Evolutionary conservation across 2,113 vertebrate genomes (phyloP).

Genomic region (Myodes glareolus): DNA sequence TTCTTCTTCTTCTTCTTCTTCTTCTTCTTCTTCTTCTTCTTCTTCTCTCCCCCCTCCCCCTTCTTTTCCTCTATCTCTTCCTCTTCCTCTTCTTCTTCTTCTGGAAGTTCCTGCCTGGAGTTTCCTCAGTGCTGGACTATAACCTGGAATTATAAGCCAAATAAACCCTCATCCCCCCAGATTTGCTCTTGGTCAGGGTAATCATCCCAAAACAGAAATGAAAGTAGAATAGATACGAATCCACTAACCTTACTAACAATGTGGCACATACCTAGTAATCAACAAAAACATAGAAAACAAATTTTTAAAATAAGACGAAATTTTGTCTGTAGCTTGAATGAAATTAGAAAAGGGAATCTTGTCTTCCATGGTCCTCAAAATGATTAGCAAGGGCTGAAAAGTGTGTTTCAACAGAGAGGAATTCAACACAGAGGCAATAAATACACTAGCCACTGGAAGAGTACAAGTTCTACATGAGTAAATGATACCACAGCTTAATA

Average conservation of each 20-base stretch:
- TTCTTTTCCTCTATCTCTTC: too few relatives aligned
- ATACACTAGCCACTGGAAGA: not conserved
- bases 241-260: not conserved
- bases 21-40: too few relatives aligned
- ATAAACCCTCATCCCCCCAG: too few relatives aligned
- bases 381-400: not conserved
- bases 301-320: not conserved
- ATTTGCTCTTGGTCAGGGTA: not conserved
- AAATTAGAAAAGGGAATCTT: not conserved
- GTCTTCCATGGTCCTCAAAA: conserved; percentile 4
- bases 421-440: not conserved
- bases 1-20: too few relatives aligned
- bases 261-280: not conserved
- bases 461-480: not conserved
- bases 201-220: not conserved
- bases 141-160: not conserved
- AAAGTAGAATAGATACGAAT: not conserved
- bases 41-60: fast-evolving
- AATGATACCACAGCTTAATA: not conserved
- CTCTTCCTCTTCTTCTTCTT: not conserved
- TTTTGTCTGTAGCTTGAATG: not conserved
- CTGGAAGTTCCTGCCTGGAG: not conserved
- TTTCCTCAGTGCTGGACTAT: not conserved
- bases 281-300: conserved; percentile 35
- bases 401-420: not conserved